Conservation (phyloP, 2,113 vertebrate species). For the Crotalus tigris region DNA sequence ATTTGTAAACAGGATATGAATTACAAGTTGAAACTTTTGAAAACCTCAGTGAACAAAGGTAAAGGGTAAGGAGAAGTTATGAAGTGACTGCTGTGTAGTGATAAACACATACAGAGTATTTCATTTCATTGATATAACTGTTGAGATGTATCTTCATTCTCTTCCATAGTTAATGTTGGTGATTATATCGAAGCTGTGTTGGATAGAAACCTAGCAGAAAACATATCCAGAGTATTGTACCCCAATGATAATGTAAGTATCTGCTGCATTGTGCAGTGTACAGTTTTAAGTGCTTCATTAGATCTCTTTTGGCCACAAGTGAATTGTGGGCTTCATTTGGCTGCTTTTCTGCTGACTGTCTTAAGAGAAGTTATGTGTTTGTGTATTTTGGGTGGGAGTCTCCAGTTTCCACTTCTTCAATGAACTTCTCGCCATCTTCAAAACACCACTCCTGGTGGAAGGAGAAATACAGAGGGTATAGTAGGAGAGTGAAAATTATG, state of each 20-base stretch:
- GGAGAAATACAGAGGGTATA: background rate
- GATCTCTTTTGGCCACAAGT: background rate
- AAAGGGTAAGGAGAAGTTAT: background rate
- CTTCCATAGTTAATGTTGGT: constrained; percentile 78
- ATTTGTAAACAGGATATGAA: background rate
- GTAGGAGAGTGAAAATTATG: background rate
- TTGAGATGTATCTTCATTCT: constrained; percentile 10
- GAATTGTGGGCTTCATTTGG: background rate
- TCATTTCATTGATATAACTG: background rate
- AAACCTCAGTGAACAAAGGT: background rate
- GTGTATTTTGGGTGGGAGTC: background rate
- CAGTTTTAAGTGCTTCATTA: background rate
- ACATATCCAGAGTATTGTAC: constrained; percentile 86
- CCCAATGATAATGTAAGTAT: constrained; percentile 85
- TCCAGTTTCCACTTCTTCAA: background rate
- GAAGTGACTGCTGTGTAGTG: background rate
- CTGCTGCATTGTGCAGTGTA: background rate
- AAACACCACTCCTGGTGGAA: background rate
- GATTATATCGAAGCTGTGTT: constrained; percentile 84
- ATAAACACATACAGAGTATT: background rate
- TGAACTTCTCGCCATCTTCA: background rate
- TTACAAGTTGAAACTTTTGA: background rate
- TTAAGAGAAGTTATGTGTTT: background rate
- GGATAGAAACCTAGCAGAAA: constrained; percentile 88
- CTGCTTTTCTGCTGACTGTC: background rate